phyloP scores from a whole-genome alignment of 2,888 invertebrate genomes.

The Harpalus rubripes region DNA sequence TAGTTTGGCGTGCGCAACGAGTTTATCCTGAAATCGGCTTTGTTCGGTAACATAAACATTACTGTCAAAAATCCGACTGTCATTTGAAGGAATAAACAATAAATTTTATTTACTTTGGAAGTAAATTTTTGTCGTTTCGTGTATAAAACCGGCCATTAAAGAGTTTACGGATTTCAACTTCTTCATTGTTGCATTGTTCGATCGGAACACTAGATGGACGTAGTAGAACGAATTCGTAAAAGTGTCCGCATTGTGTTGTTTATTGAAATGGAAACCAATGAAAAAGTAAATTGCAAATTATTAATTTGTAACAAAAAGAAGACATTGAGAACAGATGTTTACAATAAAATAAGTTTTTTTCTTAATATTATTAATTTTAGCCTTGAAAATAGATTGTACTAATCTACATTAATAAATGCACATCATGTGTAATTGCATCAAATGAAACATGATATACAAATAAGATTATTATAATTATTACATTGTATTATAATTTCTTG shows the following conservation, averaged over 20 bases:
- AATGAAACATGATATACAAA: conserved; percentile 14
- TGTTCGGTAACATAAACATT: too few relatives aligned
- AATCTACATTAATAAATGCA: conserved; percentile 36
- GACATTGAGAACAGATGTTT: conserved; percentile 37
- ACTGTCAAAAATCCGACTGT: too few relatives aligned
- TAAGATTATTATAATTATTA: conserved; percentile 2
- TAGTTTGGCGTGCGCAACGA: too few relatives aligned
- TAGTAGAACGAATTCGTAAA: too few relatives aligned
- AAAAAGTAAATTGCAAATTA: background rate
- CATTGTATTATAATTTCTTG: background rate
- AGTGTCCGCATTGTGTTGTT: background rate
- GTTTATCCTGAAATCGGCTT: too few relatives aligned
- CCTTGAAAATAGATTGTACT: conserved; percentile 44
- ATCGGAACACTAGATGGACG: too few relatives aligned
- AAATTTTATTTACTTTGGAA: too few relatives aligned
- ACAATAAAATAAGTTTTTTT: conserved; percentile 23
- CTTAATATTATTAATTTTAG: conserved; percentile 12
- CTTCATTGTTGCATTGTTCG: too few relatives aligned
- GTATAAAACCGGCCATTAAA: too few relatives aligned
- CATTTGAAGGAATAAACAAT: too few relatives aligned
- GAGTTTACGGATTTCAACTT: too few relatives aligned
- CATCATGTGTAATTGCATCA: conserved; percentile 11
- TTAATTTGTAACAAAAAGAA: conserved; percentile 5
- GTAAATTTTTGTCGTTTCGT: too few relatives aligned
- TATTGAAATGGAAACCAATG: background rate